These are phyloP conservation scores for Plodia interpunctella DNA, from an alignment of 1,140 invertebrate species.

Conservation along the genomic window DNA sequence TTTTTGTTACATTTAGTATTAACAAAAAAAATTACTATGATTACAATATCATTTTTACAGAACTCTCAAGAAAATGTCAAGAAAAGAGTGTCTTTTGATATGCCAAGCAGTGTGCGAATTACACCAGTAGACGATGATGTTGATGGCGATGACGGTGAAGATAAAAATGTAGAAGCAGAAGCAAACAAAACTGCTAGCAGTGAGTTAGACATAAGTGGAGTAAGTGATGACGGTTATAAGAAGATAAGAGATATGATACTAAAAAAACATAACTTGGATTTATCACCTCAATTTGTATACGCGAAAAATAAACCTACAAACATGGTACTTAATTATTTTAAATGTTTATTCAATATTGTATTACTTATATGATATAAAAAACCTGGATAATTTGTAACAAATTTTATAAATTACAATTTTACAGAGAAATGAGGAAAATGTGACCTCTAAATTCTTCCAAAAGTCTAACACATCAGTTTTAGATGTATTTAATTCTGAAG, in stretches of 20 bases:
- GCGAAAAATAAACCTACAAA: constrained; percentile 35
- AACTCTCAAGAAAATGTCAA: constrained; percentile 29
- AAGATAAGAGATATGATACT: constrained; percentile 51
- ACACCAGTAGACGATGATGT: constrained; percentile 21
- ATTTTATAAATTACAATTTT: too few relatives aligned
- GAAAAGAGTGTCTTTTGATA: constrained; percentile 40
- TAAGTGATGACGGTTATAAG: constrained; percentile 37
- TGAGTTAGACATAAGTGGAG: constrained; percentile 30
- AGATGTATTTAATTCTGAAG: constrained; percentile 15
- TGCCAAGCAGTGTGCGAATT: constrained; percentile 22
- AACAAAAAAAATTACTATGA: too few relatives aligned
- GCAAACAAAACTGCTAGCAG: constrained; percentile 21
- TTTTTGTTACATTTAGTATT: too few relatives aligned
- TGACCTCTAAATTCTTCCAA: constrained; percentile 42
- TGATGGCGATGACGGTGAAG: constrained; percentile 14
- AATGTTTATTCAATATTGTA: not conserved
- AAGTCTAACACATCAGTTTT: not conserved
- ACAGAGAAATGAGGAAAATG: constrained; percentile 36
- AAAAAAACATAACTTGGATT: constrained; percentile 55
- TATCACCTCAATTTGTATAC: constrained; percentile 58
- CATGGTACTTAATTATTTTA: constrained; percentile 21
- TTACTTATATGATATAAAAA: not conserved
- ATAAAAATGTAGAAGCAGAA: constrained; percentile 15
- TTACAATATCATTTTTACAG: constrained; percentile 4
- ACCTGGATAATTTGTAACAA: too few relatives aligned